Evolutionary conservation across 1,140 invertebrate genomes (phyloP), one percentile per base, ranked within the genome.

Genomic region (Mizuhopecten yessoensis): DNA sequence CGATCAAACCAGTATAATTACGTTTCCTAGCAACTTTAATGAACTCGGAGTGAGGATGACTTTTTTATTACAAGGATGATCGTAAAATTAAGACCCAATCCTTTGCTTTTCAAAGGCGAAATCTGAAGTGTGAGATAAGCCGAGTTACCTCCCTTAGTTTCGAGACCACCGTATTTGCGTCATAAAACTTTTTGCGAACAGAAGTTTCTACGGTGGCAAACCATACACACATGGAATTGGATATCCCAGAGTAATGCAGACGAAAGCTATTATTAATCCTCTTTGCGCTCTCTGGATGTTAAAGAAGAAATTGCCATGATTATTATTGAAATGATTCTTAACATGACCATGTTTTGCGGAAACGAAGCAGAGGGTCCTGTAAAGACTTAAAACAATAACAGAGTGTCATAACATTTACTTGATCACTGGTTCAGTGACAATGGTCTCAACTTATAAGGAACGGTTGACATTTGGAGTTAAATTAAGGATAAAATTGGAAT

Each of bases 21-120:
- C 45, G 89, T 89, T 86, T 75, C 89, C 42, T 33, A 42, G 89
- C 89, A 89, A 89, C 89, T 33, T 86, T 89, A 89, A 89, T 89
- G 89, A 89, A 89, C n/a, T 42, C 13, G n/a, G 34, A 39, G 36
- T 29, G 20, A 86, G 34, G 86, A 86, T 89, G 86, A 36, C n/a
- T 33, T 89, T 89, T 89, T 89, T 89, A 89, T 89, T 89, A 75
- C 89, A 42, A 87, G 86, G 49, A 86, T 86, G 34, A 36, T 86
- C 33, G 29, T 86, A 89, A 89, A 89, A 89, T 89, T 20, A 36
- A 33, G 20, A 33, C 34, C 33, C 39, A 36, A 89, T 39, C 34
- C 45, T 89, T 75, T 49, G 42, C 33, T 39, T 34, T 36, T 89
- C 36, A 34, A 29, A 34, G 57, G 45, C 39, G 34, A 75, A 75